A percentile compares a stretch with the other conserved stretches of the same genome.
These are phyloP conservation scores for Piaya cayana DNA, from an alignment of 2,113 vertebrate species.

Conservation along the genomic window DNA sequence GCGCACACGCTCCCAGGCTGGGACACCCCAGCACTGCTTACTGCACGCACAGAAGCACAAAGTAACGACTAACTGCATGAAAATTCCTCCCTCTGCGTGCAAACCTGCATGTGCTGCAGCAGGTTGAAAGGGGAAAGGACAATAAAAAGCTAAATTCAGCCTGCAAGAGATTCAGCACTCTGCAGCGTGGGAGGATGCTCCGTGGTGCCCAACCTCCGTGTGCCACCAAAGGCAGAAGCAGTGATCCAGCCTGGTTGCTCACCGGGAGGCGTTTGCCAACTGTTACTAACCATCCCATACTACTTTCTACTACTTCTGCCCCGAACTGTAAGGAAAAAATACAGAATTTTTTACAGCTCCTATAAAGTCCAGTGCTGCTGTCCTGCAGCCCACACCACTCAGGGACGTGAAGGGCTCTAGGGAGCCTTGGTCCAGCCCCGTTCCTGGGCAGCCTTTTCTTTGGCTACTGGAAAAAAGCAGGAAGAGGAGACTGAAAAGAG, in stretches of 20 bases:
- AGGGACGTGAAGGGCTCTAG: accelerated
- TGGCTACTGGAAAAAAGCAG: neutral
- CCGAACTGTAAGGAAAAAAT: neutral
- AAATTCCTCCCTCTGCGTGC: accelerated
- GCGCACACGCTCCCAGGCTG: neutral
- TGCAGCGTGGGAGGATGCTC: neutral
- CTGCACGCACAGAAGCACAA: accelerated
- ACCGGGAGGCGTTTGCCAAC: accelerated
- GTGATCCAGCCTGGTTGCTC: neutral
- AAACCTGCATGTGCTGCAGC: neutral
- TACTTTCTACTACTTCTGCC: neutral
- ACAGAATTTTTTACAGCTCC: neutral
- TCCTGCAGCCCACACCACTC: too few relatives aligned
- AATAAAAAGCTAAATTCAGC: neutral
- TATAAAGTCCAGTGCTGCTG: accelerated
- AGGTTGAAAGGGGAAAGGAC: accelerated
- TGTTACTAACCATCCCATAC: too few relatives aligned
- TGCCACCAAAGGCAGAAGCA: accelerated
- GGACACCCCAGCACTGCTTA: neutral
- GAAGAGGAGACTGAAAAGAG: neutral
- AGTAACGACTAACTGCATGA: accelerated
- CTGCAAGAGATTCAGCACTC: accelerated
- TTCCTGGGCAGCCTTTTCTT: neutral
- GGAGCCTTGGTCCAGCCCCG: neutral
- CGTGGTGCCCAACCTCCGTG: accelerated